phyloP scores from a whole-genome alignment of 2,113 vertebrate species.

The Chrysochloris asiatica region DNA sequence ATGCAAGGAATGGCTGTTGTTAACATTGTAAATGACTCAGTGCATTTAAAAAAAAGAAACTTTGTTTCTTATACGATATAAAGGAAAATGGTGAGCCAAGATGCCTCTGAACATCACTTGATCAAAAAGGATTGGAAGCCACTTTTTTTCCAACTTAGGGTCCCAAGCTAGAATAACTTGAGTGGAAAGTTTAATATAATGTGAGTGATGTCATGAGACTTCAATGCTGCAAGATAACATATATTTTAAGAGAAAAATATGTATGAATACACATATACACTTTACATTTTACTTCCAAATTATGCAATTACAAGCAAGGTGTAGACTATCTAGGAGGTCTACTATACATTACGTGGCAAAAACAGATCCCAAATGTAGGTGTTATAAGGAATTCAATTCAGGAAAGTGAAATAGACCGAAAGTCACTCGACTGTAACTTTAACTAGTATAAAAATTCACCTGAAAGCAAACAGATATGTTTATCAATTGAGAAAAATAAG shows the following conservation, averaged over 20 bases:
- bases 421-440: background rate
- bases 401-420: background rate
- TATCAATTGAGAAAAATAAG: background rate
- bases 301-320: background rate
- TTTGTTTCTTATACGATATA: background rate
- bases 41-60: too few species aligned
- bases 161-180: background rate
- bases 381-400: background rate
- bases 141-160: background rate
- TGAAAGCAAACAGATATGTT: background rate
- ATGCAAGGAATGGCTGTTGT: rapidly evolving
- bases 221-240: background rate
- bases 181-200: background rate
- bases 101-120: background rate
- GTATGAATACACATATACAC: background rate
- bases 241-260: background rate
- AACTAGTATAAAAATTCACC: conserved; percentile 18
- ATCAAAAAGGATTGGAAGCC: background rate
- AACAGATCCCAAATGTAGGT: background rate
- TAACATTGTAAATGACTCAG: background rate
- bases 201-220: background rate
- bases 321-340: background rate
- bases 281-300: background rate
- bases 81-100: background rate
- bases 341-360: background rate